phyloP scores from a whole-genome alignment of 1,140 invertebrate species.

The Anagrus nilaparvatae region DNA sequence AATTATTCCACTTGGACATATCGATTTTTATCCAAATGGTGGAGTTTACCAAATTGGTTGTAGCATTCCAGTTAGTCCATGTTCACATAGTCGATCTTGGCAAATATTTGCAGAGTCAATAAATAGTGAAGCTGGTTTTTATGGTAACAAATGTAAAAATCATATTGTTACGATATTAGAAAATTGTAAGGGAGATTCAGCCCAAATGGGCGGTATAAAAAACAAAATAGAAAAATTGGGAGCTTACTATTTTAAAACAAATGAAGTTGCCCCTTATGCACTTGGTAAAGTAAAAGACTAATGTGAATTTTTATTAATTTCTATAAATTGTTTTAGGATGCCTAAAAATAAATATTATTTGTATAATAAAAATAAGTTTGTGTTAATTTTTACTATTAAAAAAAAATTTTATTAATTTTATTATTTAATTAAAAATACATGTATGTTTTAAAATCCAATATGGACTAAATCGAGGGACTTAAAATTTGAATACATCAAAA shows the following conservation, averaged over 20 bases:
- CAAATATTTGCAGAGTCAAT: constrained; percentile 23
- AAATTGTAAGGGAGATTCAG: background rate
- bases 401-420: too few species aligned
- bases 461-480: too few species aligned
- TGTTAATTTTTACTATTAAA: too few species aligned
- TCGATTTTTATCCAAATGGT: constrained; percentile 53
- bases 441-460: too few species aligned
- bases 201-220: constrained; percentile 5
- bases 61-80: constrained; percentile 19
- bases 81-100: constrained; percentile 22
- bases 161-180: background rate
- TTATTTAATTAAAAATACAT: too few species aligned
- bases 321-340: too few species aligned
- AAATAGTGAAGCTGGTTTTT: constrained; percentile 18
- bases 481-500: too few species aligned
- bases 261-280: background rate
- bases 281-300: too few species aligned
- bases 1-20: constrained; percentile 40
- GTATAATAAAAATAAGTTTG: too few species aligned
- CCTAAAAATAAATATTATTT: too few species aligned
- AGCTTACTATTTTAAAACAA: constrained; percentile 9
- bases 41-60: constrained; percentile 60
- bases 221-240: background rate
- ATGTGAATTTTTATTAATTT: too few species aligned
- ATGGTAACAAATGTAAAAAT: constrained; percentile 16